Evolutionary conservation across 2,888 invertebrate genomes (phyloP).

Genomic region (Lamellibrachia columna): DNA sequence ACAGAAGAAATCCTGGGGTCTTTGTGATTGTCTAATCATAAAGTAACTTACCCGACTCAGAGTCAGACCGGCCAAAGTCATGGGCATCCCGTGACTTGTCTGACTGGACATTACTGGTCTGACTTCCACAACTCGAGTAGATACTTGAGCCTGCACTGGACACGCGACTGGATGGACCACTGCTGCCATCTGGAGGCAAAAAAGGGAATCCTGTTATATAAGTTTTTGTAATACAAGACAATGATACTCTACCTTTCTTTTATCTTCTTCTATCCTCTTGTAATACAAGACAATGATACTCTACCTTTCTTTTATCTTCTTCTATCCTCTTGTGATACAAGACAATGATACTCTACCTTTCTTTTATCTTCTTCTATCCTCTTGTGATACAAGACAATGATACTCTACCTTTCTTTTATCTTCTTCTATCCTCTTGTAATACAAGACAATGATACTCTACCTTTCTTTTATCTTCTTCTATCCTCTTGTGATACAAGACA

Average conservation of each 20-base stretch:
- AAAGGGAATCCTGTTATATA: background rate
- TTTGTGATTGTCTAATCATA: background rate
- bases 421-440: background rate
- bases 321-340: too few species aligned
- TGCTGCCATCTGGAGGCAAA: background rate
- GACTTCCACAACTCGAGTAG: slow-evolving; percentile 7
- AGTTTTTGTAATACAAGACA: background rate
- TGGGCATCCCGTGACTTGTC: background rate
- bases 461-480: too few species aligned
- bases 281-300: background rate
- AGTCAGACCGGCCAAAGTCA: slow-evolving; percentile 9
- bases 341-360: too few species aligned
- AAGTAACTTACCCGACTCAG: background rate
- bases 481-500: background rate
- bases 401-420: too few species aligned
- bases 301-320: too few species aligned
- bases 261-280: too few species aligned
- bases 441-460: background rate
- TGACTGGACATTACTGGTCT: background rate
- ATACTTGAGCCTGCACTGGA: background rate
- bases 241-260: too few species aligned
- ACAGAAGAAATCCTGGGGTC: background rate
- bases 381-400: background rate
- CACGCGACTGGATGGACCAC: slow-evolving; percentile 4
- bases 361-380: too few species aligned